Evolutionary conservation across 2,888 invertebrate species (phyloP), one percentile per base, ranked within the genome.

Genomic region (Eupithecia subumbrata): DNA sequence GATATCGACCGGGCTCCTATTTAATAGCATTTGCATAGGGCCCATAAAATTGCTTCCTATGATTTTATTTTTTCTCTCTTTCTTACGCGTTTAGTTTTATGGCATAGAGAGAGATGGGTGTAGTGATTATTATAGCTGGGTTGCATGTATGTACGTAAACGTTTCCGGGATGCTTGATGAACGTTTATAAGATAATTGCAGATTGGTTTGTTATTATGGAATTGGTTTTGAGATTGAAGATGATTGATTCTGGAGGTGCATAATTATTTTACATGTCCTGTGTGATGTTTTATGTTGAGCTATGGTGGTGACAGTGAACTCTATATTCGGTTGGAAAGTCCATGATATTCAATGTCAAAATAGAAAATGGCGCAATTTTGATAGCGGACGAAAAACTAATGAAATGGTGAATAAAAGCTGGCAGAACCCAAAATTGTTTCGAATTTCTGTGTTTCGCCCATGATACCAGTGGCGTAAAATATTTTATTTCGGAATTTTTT

Each of bases 1-100:
- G 79, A 72, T 80, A 74, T 77, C 78, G 66, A 72, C 68, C 22
- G 60, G 72, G 78, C 81, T 81, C 60, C 81, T 74, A 79, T 78
- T 77, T 78, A 80, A 81, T 78, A 80, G 77, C 82, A 78, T 81
- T 81, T 80, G 75, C 79, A 80, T 81, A 79, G 76, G 75, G 73
- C 76, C 73, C 77, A 78, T 79, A 78, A 67, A 43, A 76, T 75
- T 77, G 75, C 68, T 73, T 72, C 70, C 70, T 77, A 60, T 25
- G 70, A n/a, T 75, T 69, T 34, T 30, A 70, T 75, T 71, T 45
- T 34, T n/a, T 18, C 34, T 30, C 74, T 66, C 71, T 52, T 74
- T 66, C 48, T 68, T 22, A 14, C 40, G 4, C 0, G 22, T 16
- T 12, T 2, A 16, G 37, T 68, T 25, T n/a, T 25, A 25, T 22